Percentiles rank a stretch among this genome's conserved stretches.
Conservation (phyloP, 2,113 vertebrate genomes). For the Esox niger region DNA sequence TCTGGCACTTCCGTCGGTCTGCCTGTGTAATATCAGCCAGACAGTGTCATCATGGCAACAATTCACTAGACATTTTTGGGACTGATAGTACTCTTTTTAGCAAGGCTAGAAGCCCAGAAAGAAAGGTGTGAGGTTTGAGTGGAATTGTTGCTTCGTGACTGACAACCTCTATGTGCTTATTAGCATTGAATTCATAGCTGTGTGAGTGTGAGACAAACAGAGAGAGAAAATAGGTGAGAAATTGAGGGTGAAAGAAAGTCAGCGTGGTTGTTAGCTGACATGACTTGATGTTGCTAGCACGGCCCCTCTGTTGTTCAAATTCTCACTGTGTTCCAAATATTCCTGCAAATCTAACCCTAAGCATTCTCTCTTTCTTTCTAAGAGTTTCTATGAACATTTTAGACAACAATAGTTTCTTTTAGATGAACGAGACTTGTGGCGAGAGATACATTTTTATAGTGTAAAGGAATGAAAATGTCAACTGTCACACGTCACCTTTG, state of each 20-base stretch:
- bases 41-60: neutral
- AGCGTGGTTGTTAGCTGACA: neutral
- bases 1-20: neutral
- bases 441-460: no score
- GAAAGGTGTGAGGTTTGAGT: neutral
- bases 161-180: neutral
- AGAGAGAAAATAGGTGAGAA: neutral
- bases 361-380: no score
- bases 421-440: no score
- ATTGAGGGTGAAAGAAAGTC: neutral
- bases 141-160: slow-evolving; percentile 1
- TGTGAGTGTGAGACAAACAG: neutral
- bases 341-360: no score
- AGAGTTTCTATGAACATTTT: neutral
- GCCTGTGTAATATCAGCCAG: slow-evolving; percentile 11
- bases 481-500: no score
- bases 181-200: neutral
- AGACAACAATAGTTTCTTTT: no score
- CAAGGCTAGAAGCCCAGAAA: slow-evolving; percentile 2
- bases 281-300: no score
- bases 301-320: no score
- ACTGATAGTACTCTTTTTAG: neutral
- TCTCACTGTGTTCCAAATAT: no score
- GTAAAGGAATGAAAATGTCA: no score
- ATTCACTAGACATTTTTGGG: neutral